Percentiles rank a stretch among this genome's conserved stretches.
Evolutionary conservation across 2,888 invertebrate genomes (phyloP).

Genomic region (Caenorhabditis japonica): DNA sequence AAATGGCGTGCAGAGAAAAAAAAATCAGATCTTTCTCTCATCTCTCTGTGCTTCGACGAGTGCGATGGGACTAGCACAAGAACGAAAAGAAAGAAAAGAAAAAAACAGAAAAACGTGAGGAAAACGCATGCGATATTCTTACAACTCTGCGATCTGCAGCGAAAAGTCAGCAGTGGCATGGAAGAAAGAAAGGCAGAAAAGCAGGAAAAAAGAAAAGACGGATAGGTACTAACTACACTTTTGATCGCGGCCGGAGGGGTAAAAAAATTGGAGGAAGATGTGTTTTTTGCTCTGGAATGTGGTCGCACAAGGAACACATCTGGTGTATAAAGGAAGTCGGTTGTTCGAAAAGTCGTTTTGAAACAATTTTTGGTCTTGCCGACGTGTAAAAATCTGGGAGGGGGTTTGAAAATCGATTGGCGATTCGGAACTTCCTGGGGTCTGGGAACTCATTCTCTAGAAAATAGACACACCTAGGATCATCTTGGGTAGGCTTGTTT

Average conservation of each 20-base stretch:
- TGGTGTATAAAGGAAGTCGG: not conserved
- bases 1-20: slow-evolving; percentile 15
- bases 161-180: no score
- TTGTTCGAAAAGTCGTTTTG: not conserved
- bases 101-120: slow-evolving; percentile 5
- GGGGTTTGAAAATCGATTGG: no score
- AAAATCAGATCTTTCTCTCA: slow-evolving; percentile 3
- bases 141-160: no score
- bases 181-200: not conserved
- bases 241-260: no score
- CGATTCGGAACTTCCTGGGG: no score
- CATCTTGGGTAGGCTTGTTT: no score
- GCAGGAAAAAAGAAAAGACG: no score
- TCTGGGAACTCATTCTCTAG: no score
- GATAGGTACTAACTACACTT: no score
- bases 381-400: not conserved
- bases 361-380: not conserved
- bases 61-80: slow-evolving; percentile 7
- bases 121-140: slow-evolving; percentile 21
- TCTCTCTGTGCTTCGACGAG: no score
- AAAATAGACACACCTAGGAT: no score
- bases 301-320: not conserved
- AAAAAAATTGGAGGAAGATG: not conserved
- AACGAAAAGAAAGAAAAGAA: slow-evolving; percentile 6
- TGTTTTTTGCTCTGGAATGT: not conserved